phyloP scores from a whole-genome alignment of 2,113 vertebrate genomes.

The Charina bottae region DNA sequence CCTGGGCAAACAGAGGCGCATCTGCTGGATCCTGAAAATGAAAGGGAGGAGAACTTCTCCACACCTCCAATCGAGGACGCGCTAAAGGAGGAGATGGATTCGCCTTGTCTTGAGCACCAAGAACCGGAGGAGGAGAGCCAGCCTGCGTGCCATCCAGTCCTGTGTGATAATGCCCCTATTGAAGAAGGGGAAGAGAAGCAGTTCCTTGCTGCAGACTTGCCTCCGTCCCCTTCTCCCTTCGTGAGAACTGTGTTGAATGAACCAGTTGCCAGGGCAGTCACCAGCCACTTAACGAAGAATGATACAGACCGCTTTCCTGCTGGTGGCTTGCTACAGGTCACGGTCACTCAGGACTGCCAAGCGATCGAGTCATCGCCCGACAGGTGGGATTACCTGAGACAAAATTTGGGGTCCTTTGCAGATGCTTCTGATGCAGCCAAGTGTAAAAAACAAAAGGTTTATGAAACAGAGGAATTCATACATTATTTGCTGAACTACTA shows the following conservation, averaged over 20 bases:
- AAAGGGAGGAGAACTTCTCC: slow-evolving; percentile 30
- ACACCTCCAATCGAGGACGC: slow-evolving; percentile 28
- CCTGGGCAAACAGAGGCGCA: slow-evolving; percentile 57
- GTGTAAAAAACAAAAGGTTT: slow-evolving; percentile 73
- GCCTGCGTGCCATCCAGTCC: slow-evolving; percentile 19
- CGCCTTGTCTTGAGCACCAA: slow-evolving; percentile 12
- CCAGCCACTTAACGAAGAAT: neutral
- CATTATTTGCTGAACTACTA: slow-evolving; percentile 80
- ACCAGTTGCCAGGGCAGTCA: slow-evolving; percentile 17
- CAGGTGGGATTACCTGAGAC: slow-evolving; percentile 30
- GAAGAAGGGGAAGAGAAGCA: slow-evolving; percentile 51
- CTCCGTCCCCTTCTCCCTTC: slow-evolving; percentile 36
- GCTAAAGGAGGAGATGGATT: slow-evolving; percentile 54
- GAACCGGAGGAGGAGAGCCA: slow-evolving; percentile 51
- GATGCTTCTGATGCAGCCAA: slow-evolving; percentile 8
- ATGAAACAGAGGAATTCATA: slow-evolving; percentile 81
- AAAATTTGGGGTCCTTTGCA: neutral
- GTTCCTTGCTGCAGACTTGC: slow-evolving; percentile 10
- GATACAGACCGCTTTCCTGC: neutral
- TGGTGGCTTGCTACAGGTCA: slow-evolving; percentile 57
- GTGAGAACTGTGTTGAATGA: slow-evolving; percentile 50
- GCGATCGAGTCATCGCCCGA: slow-evolving; percentile 26
- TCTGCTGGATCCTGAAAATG: slow-evolving; percentile 28
- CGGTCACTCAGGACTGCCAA: slow-evolving; percentile 48
- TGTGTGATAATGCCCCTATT: slow-evolving; percentile 15